These are phyloP conservation scores for Drosophila lacteicornis DNA, from an alignment of 1,140 invertebrate genomes.

Conservation along the genomic window DNA sequence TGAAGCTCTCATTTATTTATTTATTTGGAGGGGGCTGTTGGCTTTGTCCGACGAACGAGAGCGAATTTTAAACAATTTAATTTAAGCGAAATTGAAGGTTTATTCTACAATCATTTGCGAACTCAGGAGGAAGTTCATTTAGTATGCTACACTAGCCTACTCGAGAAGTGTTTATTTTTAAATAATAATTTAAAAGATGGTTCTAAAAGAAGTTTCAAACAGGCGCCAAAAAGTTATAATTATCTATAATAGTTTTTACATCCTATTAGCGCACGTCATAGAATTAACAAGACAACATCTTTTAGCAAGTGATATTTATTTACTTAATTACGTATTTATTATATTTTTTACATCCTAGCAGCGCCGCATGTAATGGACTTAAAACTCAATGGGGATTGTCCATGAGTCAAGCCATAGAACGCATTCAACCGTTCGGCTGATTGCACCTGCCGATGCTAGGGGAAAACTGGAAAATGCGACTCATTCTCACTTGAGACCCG, in stretches of 20 bases:
- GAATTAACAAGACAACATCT: background rate
- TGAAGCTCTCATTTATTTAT: slow-evolving; percentile 56
- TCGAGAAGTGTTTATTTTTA: background rate
- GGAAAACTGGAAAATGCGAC: slow-evolving; percentile 54
- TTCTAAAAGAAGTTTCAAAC: too few relatives aligned
- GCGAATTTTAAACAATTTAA: slow-evolving; percentile 63
- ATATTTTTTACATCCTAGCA: background rate
- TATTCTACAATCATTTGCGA: slow-evolving; percentile 41
- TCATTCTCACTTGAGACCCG: slow-evolving; percentile 54
- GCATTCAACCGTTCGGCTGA: slow-evolving; percentile 37
- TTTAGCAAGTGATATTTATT: background rate
- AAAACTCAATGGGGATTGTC: slow-evolving; percentile 16
- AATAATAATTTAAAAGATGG: too few relatives aligned
- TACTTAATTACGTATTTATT: background rate
- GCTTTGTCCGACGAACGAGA: slow-evolving; percentile 59
- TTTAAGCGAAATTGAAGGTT: slow-evolving; percentile 53
- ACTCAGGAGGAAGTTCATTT: slow-evolving; percentile 21
- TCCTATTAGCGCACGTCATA: background rate
- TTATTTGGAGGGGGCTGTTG: slow-evolving; percentile 39
- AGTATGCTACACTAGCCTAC: background rate
- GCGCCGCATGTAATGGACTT: background rate
- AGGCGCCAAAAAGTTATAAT: background rate
- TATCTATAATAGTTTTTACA: background rate
- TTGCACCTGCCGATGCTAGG: slow-evolving; percentile 55
- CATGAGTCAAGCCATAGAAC: slow-evolving; percentile 43